Percentiles rank a stretch among this genome's conserved stretches.
Evolutionary conservation across 2,113 vertebrate species (phyloP).

Genomic region (rat (Rattus norvegicus)): GRCr8 NC_086032.1:27144001-27144500

Average conservation of each 20-base stretch:
- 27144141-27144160: neutral
- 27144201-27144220: neutral
- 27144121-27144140: neutral
- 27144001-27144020: neutral
- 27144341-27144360: neutral
- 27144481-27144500: constrained; percentile 41
- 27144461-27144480: constrained; percentile 56
- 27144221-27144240: neutral
- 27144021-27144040: neutral
- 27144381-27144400: neutral
- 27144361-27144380: neutral
- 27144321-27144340: neutral
- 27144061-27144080: neutral
- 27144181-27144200: neutral
- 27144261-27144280: neutral
- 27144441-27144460: constrained; percentile 1
- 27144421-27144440: constrained; percentile 24
- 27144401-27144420: constrained; percentile 56
- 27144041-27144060: neutral
- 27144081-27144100: neutral
- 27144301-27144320: neutral
- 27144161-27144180: neutral
- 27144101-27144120: neutral
- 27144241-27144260: neutral
- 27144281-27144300: neutral